A percentile compares a stretch with the other conserved stretches of the same genome.
These are phyloP conservation scores for Oceanodroma leucorhoa DNA, from an alignment of 2,797 vertebrate species.

Conservation along the genomic window DNA sequence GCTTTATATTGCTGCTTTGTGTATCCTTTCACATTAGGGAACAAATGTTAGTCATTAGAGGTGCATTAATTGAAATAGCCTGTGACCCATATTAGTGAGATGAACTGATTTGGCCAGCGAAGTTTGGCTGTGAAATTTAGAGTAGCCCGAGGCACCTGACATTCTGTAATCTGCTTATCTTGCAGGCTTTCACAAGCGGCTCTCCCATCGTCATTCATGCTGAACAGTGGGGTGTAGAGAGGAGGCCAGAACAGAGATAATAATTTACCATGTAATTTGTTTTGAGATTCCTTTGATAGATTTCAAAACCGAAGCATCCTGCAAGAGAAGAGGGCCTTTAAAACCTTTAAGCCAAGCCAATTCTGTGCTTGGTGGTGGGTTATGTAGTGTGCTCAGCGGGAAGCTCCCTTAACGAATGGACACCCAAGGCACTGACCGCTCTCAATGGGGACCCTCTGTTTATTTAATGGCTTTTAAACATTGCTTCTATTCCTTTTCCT, in stretches of 20 bases:
- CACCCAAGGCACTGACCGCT: neutral
- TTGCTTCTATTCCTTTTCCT: neutral
- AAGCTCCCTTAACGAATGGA: neutral
- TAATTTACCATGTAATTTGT: constrained; percentile 69
- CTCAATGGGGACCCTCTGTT: neutral
- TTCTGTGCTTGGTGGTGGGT: neutral
- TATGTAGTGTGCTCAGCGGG: neutral
- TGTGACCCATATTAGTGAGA: constrained; percentile 33
- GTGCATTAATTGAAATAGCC: constrained; percentile 42
- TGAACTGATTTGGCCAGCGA: neutral
- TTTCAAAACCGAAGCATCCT: constrained; percentile 61
- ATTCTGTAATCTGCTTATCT: constrained; percentile 61
- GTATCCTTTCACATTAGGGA: neutral
- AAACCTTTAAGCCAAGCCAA: neutral
- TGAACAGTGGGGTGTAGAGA: constrained; percentile 32
- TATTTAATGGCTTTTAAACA: neutral
- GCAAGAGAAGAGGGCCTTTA: constrained; percentile 14
- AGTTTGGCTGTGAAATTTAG: constrained; percentile 43
- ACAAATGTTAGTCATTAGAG: constrained; percentile 44
- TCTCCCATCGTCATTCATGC: constrained; percentile 30
- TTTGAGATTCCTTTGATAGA: constrained; percentile 68
- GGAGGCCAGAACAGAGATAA: constrained; percentile 38
- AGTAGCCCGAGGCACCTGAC: constrained; percentile 42
- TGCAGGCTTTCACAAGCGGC: constrained; percentile 11
- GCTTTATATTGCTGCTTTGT: neutral